Evolutionary conservation across 2,888 invertebrate species (phyloP).

Genomic region (Physocephala rufipes): DNA sequence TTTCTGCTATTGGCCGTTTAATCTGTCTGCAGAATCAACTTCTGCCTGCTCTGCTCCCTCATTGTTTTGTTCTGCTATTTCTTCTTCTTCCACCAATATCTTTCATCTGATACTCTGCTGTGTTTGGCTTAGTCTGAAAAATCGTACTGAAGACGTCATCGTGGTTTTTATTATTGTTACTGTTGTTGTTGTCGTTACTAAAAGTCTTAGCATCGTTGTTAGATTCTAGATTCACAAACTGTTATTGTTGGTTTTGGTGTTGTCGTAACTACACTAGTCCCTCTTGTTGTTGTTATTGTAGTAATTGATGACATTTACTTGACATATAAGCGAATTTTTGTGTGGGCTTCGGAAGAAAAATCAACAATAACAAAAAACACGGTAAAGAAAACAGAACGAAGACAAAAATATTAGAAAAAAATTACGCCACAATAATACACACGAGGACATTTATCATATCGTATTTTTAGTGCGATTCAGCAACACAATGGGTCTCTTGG

Average conservation of each 20-base stretch:
- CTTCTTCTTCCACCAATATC: not conserved
- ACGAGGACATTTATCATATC: not conserved
- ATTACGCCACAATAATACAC: too few species aligned
- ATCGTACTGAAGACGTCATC: not conserved
- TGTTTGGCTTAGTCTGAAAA: not conserved
- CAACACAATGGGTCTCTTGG: too few species aligned
- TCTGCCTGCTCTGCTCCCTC: too few species aligned
- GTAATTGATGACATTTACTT: conserved; percentile 35
- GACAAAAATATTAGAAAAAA: too few species aligned
- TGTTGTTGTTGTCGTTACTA: not conserved
- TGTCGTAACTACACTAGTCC: too few species aligned
- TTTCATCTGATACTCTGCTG: not conserved
- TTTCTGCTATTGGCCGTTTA: not conserved
- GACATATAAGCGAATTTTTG: conserved; percentile 18
- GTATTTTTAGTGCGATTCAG: not conserved
- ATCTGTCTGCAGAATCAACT: not conserved
- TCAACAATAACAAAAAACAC: too few species aligned
- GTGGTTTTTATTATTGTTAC: not conserved
- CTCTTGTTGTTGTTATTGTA: conserved; percentile 4
- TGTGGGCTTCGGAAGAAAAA: conserved; percentile 30
- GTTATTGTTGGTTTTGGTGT: too few species aligned
- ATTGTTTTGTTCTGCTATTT: not conserved
- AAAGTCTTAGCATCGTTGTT: not conserved
- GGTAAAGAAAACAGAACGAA: not conserved
- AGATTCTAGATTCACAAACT: not conserved